A percentile compares a stretch with the other conserved stretches of the same genome.
phyloP scores from a whole-genome alignment of 1,140 invertebrate genomes.

The Metaphire vulgaris region DNA sequence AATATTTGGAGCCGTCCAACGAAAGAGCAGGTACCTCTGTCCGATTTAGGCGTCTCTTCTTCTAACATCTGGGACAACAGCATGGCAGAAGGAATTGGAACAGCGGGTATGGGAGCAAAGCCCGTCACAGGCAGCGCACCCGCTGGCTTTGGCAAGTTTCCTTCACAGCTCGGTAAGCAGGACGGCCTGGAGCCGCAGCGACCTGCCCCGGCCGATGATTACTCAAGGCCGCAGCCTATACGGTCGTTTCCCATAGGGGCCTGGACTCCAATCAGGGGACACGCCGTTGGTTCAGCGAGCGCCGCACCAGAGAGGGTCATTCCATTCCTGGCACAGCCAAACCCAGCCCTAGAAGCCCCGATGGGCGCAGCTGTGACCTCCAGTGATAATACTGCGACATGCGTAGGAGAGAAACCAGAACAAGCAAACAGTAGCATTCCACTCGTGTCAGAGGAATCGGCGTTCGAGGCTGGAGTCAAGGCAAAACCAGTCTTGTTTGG shows the following conservation, averaged over 20 bases:
- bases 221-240: constrained; percentile 13
- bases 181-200: not conserved
- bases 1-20: constrained; percentile 10
- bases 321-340: not conserved
- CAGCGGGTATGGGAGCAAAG: not conserved
- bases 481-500: not conserved
- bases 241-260: constrained; percentile 19
- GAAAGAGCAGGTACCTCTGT: not conserved
- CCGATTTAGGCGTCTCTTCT: not conserved
- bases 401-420: not conserved
- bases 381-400: not conserved
- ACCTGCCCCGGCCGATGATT: not conserved
- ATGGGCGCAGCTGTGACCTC: too few relatives aligned
- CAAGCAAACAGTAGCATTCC: not conserved
- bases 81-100: constrained; percentile 12
- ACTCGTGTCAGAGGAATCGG: not conserved
- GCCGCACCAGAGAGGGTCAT: not conserved
- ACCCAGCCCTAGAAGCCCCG: not conserved
- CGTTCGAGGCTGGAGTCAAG: not conserved
- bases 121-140: not conserved
- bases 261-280: constrained; percentile 5
- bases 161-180: not conserved
- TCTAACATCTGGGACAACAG: constrained; percentile 24
- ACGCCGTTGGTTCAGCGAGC: constrained; percentile 4
- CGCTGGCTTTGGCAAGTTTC: not conserved